Evolutionary conservation across 1,140 invertebrate genomes (phyloP), one percentile per base, ranked within the genome.

Genomic region (Bombus fervidus): DNA sequence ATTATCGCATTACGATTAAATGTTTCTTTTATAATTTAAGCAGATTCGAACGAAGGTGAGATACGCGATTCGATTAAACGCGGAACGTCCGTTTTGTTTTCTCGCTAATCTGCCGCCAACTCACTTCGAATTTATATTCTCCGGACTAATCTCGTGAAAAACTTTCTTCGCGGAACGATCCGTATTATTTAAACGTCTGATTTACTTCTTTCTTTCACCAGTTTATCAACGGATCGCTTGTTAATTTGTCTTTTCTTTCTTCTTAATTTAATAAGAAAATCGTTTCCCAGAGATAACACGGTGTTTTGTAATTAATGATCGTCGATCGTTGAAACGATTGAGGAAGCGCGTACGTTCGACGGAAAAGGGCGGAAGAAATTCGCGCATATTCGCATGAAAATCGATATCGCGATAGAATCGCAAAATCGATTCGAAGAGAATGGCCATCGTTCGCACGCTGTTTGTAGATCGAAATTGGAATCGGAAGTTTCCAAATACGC

Each of bases 401-500:
- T 22, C n/a, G 9, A 41, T 34, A 41, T 53, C 39, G 73, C 57
- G 37, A 64, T 47, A 43, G 66, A 73, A 81, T 81, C 37, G 22
- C 22, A 34, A 43, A 62, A 85, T 73, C 43, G 69, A 66, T 74
- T 66, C 41, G 39, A 43, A 84, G 41, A 84, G 82, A 84, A 84
- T 78, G 53, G 77, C 15, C 25, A 9, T 41, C 43, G 74, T 39
- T 77, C 81, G 62, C 43, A 13, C 41, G n/a, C 59, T 85, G 69
- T 85, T 85, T 85, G 83, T 81, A 85, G 83, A 85, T 81, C 71
- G 79, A 81, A 81, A 85, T 85, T 85, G 84, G 34, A 85, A 85
- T 74, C 62, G 79, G 59, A 75, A 85, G 71, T 85, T 85, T 57
- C 62, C 84, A 85, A 85, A 85, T 85, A 85, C 71, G 28, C 41